phyloP scores from a whole-genome alignment of 2,888 invertebrate species.

The Melieria crassipennis region DNA sequence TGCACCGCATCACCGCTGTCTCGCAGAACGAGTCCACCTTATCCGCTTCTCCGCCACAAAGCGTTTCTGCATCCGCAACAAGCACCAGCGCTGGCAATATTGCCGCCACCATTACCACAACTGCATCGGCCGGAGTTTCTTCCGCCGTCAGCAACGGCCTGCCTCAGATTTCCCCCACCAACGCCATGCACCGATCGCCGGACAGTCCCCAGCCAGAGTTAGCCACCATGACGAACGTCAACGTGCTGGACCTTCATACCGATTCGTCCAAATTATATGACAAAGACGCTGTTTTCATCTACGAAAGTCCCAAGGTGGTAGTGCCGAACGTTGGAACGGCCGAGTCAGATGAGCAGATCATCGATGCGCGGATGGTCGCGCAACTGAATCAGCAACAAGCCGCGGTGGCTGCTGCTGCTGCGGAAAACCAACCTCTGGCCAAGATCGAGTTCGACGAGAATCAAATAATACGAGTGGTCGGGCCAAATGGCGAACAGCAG shows the following conservation, averaged over 20 bases:
- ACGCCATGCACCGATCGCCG: constrained; percentile 66
- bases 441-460: constrained; percentile 66
- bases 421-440: constrained; percentile 61
- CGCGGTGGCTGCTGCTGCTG: constrained; percentile 45
- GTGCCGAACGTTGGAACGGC: constrained; percentile 51
- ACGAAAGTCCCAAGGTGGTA: constrained; percentile 62
- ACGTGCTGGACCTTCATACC: constrained; percentile 76
- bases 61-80: constrained; percentile 36
- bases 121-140: constrained; percentile 50
- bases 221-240: constrained; percentile 89
- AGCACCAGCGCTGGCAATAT: constrained; percentile 45
- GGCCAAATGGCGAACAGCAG: constrained; percentile 65
- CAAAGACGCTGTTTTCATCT: constrained; percentile 65
- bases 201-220: constrained; percentile 79
- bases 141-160: constrained; percentile 59
- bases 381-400: constrained; percentile 54
- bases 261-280: constrained; percentile 63
- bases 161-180: constrained; percentile 54
- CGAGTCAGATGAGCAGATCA: constrained; percentile 60
- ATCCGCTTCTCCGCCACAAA: not conserved
- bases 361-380: constrained; percentile 64
- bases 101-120: constrained; percentile 51
- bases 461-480: constrained; percentile 65
- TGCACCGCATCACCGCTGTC: constrained; percentile 40
- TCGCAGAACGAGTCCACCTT: constrained; percentile 40